Evolutionary conservation across 2,113 vertebrate species (phyloP).

Genomic region (Odobenus rosmarus): DNA sequence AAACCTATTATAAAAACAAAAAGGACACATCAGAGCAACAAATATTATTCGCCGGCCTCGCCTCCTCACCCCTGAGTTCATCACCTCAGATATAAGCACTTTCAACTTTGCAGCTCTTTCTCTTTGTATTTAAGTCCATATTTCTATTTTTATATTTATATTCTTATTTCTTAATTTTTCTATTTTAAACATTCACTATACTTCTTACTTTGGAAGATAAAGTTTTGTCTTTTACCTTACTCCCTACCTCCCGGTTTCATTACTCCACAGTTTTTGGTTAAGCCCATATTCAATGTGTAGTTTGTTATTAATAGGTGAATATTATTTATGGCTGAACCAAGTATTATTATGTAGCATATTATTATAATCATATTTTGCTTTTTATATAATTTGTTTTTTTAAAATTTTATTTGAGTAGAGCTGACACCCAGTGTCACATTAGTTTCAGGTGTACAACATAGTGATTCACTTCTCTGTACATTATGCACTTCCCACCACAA

Average conservation of each 20-base stretch:
- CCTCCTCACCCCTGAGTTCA: not conserved
- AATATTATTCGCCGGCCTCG: not conserved
- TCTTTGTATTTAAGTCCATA: not conserved
- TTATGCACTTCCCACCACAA: not conserved
- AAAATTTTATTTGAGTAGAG: not conserved
- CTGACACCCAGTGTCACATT: not conserved
- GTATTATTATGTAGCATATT: not conserved
- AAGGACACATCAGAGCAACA: not conserved
- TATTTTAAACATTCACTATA: not conserved
- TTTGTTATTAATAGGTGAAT: not conserved
- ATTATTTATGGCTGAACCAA: not conserved
- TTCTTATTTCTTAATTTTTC: not conserved
- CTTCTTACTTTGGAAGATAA: not conserved
- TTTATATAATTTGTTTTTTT: not conserved
- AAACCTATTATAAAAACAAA: not conserved
- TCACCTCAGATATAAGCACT: not conserved
- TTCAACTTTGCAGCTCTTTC: not conserved
- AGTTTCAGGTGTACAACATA: not conserved
- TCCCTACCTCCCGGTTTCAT: not conserved
- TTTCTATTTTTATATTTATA: not conserved
- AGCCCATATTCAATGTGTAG: not conserved
- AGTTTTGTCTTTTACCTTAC: not conserved
- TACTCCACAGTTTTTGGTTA: not conserved
- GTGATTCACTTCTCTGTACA: not conserved
- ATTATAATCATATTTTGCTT: not conserved